phyloP scores from a whole-genome alignment of 2,888 invertebrate species.

The Folsomia candida region DNA sequence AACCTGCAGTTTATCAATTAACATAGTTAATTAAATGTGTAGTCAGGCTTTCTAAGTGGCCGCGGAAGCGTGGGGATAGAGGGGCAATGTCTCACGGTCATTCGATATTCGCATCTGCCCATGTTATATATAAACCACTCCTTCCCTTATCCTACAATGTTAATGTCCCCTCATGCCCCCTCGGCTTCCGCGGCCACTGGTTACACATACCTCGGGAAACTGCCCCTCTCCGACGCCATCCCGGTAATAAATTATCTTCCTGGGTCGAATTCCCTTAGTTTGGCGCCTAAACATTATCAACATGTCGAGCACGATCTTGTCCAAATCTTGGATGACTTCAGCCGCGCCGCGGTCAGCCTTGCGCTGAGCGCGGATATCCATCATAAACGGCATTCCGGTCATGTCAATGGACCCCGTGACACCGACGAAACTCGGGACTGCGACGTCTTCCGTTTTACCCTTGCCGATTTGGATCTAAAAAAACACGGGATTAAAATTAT shows the following conservation, averaged over 20 bases:
- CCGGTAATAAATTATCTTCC: constrained; percentile 53
- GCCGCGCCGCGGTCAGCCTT: constrained; percentile 31
- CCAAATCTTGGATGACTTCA: constrained; percentile 38
- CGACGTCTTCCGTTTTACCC: not conserved
- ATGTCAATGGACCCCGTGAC: constrained; percentile 29
- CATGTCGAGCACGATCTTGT: constrained; percentile 47
- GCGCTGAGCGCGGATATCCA: constrained; percentile 28
- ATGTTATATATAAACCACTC: no score
- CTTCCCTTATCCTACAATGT: no score
- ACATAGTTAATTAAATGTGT: not conserved
- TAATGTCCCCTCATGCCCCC: no score
- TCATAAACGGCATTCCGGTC: constrained; percentile 40
- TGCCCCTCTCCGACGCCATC: constrained; percentile 55
- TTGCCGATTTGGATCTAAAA: no score
- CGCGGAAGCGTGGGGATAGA: no score
- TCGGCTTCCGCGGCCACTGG: no score
- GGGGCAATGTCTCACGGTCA: no score
- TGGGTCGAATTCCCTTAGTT: constrained; percentile 46
- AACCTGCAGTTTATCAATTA: constrained; percentile 49
- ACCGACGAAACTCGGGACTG: constrained; percentile 5
- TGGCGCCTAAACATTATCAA: constrained; percentile 31
- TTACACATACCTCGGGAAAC: constrained; percentile 51
- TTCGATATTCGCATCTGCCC: no score
- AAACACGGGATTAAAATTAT: no score
- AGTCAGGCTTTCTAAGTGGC: no score